Evolutionary conservation across 2,888 invertebrate genomes (phyloP), one percentile per base, ranked within the genome.

Genomic region (Melanostoma mellinum): DNA sequence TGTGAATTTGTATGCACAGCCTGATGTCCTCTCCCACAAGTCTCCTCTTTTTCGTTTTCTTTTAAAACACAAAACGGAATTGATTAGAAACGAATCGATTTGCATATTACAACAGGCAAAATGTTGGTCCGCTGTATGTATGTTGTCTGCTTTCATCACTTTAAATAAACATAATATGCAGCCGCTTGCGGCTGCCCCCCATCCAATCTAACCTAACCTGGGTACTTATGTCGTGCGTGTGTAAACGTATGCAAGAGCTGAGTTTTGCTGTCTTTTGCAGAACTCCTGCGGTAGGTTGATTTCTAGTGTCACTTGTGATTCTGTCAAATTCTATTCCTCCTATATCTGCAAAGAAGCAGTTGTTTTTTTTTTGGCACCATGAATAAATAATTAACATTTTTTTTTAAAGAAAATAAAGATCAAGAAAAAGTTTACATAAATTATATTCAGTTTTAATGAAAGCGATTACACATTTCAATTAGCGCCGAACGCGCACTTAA

Each of bases 11-110:
- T 81, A 81, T 81, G 71, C 75, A 75, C 6, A 8, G 48, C 67
- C 65, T 38, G 65, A 60, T 65, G 53, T 71, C 65, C 60, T 75
- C 80, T 53, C 75, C 75, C 75, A 67, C 71, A 71, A 71, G 53
- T 65, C n/a, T 40, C 44, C 44, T n/a, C 44, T 44, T 4, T 44
- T 4, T 44, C 44, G 1, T n/a, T 44, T 36, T 38, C 60, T 33
- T 46, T 48, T 38, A 53, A 44, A n/a, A 46, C 20, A 53, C 68
- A 33, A 68, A 69, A 65, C 60, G 48, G 71, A 81, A 61, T 80
- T 75, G 80, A 81, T 71, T 81, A 75, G 80, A 71, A 71, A 75
- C 71, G 60, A 71, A 81, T 81, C 60, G 65, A 81, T 81, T 81
- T 81, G 75, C 75, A 81, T 81, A 75, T 67, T 67, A 60, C 65